Conservation (phyloP, 2,113 vertebrate species). For the Hepsetus odoe region DNA sequence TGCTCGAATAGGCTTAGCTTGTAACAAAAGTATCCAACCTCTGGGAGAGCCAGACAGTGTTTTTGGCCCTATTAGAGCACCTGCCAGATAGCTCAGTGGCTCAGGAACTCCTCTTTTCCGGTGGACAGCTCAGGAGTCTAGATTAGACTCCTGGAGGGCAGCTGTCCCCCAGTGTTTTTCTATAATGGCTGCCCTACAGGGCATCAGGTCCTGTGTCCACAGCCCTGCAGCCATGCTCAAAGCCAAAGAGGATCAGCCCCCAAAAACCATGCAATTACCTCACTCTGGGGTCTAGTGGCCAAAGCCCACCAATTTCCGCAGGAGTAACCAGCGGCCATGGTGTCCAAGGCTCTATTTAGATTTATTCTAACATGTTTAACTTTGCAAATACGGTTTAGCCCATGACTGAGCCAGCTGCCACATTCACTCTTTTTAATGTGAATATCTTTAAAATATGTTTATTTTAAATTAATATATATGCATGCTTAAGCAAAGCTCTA, state of each 20-base stretch:
- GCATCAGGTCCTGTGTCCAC: constrained; percentile 62
- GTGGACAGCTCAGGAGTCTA: constrained; percentile 53
- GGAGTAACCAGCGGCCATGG: background rate
- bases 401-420: background rate
- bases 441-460: constrained; percentile 50
- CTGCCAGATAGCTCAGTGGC: constrained; percentile 73
- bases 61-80: constrained; percentile 65
- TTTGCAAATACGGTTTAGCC: background rate
- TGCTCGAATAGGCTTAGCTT: constrained; percentile 71
- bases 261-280: constrained; percentile 48
- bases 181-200: constrained; percentile 65
- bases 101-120: constrained; percentile 64
- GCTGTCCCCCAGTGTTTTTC: constrained; percentile 59
- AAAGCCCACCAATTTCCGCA: constrained; percentile 2
- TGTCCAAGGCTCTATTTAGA: background rate
- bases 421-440: background rate
- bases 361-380: background rate
- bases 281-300: constrained; percentile 33
- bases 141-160: constrained; percentile 72
- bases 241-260: constrained; percentile 47
- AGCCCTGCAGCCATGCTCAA: constrained; percentile 52
- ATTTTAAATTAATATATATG: constrained; percentile 55
- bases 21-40: constrained; percentile 75
- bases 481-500: constrained; percentile 47
- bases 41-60: constrained; percentile 67